phyloP scores from a whole-genome alignment of 2,797 vertebrate species.

The Molossus alvarezi region DNA sequence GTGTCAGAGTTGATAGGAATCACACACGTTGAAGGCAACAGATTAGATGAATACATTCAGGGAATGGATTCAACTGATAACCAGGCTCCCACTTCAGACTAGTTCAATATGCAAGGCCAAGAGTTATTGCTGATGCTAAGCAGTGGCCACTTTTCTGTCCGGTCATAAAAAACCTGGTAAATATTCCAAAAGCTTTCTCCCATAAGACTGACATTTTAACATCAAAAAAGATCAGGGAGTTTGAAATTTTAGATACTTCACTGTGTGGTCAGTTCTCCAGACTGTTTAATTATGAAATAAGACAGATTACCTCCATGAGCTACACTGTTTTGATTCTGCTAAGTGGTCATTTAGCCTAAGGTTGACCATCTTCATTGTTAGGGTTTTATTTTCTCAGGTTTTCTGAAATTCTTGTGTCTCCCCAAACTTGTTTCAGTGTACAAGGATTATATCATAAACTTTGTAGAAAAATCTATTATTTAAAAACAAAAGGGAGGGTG shows the following conservation, averaged over 20 bases:
- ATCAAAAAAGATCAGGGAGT: background rate
- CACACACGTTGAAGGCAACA: background rate
- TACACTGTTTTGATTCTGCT: constrained; percentile 24
- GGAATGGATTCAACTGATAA: background rate
- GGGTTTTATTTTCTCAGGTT: background rate
- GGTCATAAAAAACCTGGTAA: background rate
- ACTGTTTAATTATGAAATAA: background rate
- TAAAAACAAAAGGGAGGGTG: background rate
- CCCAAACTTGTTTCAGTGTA: background rate
- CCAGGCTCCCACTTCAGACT: background rate
- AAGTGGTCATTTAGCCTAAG: background rate
- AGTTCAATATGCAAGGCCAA: background rate
- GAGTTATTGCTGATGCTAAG: background rate
- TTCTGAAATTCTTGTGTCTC: constrained; percentile 17
- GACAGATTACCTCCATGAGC: background rate
- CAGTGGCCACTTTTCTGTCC: background rate
- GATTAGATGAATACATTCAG: background rate
- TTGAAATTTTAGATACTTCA: constrained; percentile 37
- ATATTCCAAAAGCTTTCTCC: background rate
- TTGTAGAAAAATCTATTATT: constrained; percentile 36
- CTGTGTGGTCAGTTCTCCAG: background rate
- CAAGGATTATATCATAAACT: background rate
- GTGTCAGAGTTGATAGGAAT: background rate
- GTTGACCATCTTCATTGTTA: background rate
- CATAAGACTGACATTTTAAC: background rate